Evolutionary conservation across 1,140 invertebrate species (phyloP), one percentile per base, ranked within the genome.

Genomic region (Drosophila miranda): DNA sequence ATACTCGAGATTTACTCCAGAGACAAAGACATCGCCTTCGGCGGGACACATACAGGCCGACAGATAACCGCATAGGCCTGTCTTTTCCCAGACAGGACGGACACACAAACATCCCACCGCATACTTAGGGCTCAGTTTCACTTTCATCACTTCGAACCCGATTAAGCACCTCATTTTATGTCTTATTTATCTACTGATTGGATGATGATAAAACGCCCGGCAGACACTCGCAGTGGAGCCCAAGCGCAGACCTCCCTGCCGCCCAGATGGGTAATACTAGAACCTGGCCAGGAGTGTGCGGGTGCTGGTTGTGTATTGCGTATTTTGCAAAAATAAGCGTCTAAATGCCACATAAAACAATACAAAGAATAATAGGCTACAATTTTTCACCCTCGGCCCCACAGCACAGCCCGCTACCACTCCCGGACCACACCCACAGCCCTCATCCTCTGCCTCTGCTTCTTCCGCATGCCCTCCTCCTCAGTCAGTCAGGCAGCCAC

Each of bases 121-220:
- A 49, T 51, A 60, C 52, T 71, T 44, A 52, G 21, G 68, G 53
- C 69, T 78, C 75, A 76, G 76, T 84, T 88, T 88, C 78, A 87
- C 78, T 87, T 87, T 87, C 82, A 88, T 87, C 82, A 87, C 82
- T 87, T 88, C 82, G 88, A 87, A 82, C 82, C 83, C 82, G 82
- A 87, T 87, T 88, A 87, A 88, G 82, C 82, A 87, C 82, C 83
- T 88, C 82, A 88, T 88, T 87, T 87, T 82, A 87, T 87, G 83
- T 82, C 78, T 87, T 87, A 88, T 87, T 87, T 87, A 87, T 87
- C 83, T 82, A 87, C 82, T 87, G 82, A 87, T 87, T 87, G 82
- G 83, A 88, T 88, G 83, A 81, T 81, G 75, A 87, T 82, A 87
- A 64, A 78, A 66, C 72, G 54, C 73, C 67, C 66, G 42, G 43